Evolutionary conservation across 2,113 vertebrate genomes (phyloP).

Genomic region (Epinephelus fuscoguttatus): DNA sequence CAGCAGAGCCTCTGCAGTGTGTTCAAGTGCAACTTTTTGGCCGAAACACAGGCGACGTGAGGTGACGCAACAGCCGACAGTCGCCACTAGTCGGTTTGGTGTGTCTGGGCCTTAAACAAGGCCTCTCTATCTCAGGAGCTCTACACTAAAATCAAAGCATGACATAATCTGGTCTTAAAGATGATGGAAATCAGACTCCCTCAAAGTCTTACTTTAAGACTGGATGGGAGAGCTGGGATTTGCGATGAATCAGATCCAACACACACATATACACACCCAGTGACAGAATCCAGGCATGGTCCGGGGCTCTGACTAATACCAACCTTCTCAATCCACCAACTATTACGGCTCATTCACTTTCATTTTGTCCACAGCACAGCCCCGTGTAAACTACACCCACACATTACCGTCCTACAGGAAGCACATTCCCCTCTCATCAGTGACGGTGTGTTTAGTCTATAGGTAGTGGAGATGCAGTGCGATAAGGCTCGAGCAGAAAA

Average conservation of each 20-base stretch:
- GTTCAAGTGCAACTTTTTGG: too few species aligned
- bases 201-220: slow-evolving; percentile 40
- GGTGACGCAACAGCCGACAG: too few species aligned
- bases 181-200: slow-evolving; percentile 54
- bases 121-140: slow-evolving; percentile 15
- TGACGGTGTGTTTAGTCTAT: slow-evolving; percentile 74
- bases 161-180: slow-evolving; percentile 35
- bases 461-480: slow-evolving; percentile 20
- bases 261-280: slow-evolving; percentile 37
- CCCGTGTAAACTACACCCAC: slow-evolving; percentile 61
- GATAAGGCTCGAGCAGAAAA: slow-evolving; percentile 38
- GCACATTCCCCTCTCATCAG: slow-evolving; percentile 41
- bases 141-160: slow-evolving; percentile 20
- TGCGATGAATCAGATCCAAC: slow-evolving; percentile 47
- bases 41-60: too few species aligned
- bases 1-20: too few species aligned
- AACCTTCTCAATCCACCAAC: slow-evolving; percentile 44
- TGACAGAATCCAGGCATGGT: slow-evolving; percentile 65
- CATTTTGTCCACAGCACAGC: slow-evolving; percentile 43
- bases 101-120: slow-evolving; percentile 14
- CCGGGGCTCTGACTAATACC: slow-evolving; percentile 57
- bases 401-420: slow-evolving; percentile 38
- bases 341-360: slow-evolving; percentile 57
- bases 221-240: slow-evolving; percentile 35
- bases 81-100: too few species aligned